phyloP scores from a whole-genome alignment of 2,113 vertebrate species.

The Psettodes erumei region DNA sequence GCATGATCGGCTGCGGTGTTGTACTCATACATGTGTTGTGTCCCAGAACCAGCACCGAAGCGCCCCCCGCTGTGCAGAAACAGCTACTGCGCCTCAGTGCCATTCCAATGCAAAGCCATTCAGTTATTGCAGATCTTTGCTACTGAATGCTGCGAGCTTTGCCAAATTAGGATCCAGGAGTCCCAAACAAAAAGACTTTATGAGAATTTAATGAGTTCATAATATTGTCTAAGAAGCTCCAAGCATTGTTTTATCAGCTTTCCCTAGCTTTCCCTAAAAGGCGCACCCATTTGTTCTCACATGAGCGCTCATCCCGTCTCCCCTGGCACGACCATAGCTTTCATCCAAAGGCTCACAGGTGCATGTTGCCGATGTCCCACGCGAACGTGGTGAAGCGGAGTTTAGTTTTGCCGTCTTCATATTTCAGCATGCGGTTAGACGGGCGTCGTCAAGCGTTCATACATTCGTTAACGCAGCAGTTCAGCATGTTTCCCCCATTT shows the following conservation, averaged over 20 bases:
- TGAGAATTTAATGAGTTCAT: not conserved
- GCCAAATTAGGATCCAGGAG: not conserved
- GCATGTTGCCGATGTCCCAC: constrained; percentile 26
- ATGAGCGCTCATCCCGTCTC: not conserved
- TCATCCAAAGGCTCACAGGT: constrained; percentile 21
- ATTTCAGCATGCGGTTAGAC: constrained; percentile 31
- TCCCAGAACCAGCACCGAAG: constrained; percentile 44
- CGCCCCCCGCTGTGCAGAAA: constrained; percentile 75
- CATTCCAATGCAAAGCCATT: constrained; percentile 24
- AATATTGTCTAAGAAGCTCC: not conserved
- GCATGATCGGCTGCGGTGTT: constrained; percentile 6
- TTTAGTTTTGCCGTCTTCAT: not conserved
- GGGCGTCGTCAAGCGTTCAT: not conserved
- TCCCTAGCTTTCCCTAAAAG: not conserved
- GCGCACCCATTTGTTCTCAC: not conserved
- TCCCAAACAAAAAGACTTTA: not conserved
- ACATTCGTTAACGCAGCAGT: constrained; percentile 21
- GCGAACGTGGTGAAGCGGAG: constrained; percentile 21
- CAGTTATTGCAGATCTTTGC: not conserved
- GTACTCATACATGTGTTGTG: not conserved
- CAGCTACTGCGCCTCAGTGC: constrained; percentile 38
- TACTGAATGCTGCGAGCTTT: constrained; percentile 10
- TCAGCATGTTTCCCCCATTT: constrained; percentile 34
- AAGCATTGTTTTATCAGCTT: not conserved
- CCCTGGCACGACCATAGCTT: not conserved